Evolutionary conservation across 2,888 invertebrate species (phyloP), one percentile per base, ranked within the genome.

Genomic region (Xestia rhomboidea): DNA sequence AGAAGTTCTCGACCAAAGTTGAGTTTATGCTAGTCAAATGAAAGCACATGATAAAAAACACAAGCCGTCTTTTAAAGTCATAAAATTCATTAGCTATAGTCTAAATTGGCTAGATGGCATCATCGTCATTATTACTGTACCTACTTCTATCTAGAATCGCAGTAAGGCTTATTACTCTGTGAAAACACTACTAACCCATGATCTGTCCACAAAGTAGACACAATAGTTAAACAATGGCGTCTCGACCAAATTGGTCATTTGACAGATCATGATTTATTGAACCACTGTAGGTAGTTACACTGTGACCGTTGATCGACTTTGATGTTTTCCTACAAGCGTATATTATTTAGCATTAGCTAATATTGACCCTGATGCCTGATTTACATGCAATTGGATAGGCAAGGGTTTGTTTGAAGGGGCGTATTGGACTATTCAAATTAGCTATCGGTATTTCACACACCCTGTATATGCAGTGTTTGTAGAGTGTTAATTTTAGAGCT

Each of bases 231-330:
- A n/a, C n/a, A n/a, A n/a, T n/a, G n/a, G n/a, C n/a, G n/a, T n/a
- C n/a, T n/a, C n/a, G n/a, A n/a, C n/a, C n/a, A n/a, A n/a, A n/a
- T n/a, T n/a, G n/a, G n/a, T n/a, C n/a, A n/a, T n/a, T n/a, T n/a
- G n/a, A n/a, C n/a, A n/a, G n/a, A n/a, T n/a, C n/a, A n/a, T n/a
- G n/a, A n/a, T n/a, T n/a, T n/a, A 11, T 18, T 54, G 27, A 18
- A 24, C 21, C 2, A 38, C 68, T 76, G 41, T 30, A 49, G 13
- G 15, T 41, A 34, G n/a, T 30, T 68, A 68, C 68, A 51, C 60
- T 76, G 34, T 69, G 75, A 85, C 78, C 75, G 73, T 68, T 67
- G 49, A 86, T 83, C 68, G 75, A 79, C 83, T 83, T 82, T 83
- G 68, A 83, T 76, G 64, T 77, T 83, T 80, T 68, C 69, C 69